Evolutionary conservation across 2,797 vertebrate species (phyloP), one percentile per base, ranked within the genome.

Genomic region (Sebastes trivittatus): DNA sequence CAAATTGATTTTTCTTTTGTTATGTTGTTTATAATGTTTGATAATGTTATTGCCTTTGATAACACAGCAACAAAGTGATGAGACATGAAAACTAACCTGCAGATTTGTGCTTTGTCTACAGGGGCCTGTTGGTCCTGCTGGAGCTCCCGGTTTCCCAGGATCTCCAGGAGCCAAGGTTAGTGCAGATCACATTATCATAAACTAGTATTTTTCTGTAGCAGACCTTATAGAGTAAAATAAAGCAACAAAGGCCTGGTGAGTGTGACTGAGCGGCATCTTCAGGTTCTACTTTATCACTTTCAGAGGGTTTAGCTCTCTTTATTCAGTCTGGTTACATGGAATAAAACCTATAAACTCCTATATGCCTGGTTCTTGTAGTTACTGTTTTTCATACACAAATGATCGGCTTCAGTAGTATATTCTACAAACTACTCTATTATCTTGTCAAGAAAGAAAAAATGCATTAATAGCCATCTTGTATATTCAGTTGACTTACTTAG

Each of bases 91-190:
- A 5, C 42, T 87, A 74, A 93, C 60, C 13, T 77, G 32, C 64
- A 36, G 25, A 29, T 64, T 68, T 67, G 22, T 27, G 72, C 14
- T 63, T 84, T 20, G 52, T 65, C 66, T 75, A n/a, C 83, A 99
- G 98, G 98, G 98, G 80, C 97, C 98, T 5, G 96, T 98, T 7
- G 98, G 98, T 90, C 97, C 98, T 20, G 94, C 98, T 30, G 98
- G 98, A 88, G 95, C 97, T 55, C 98, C 98, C 4, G 98, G 98
- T 78, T 99, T 99, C 95, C 98, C 98, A 20, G 98, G 98, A 55
- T 97, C 97, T 68, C 97, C 98, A 32, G 98, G 98, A 89, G 82
- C 98, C 11, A 99, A 99, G 97, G 98, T 99, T 85, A 59, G 92
- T 93, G 56, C 16, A 32, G 2, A 83, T 32, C 20, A 73, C 29